Conservation (phyloP, 2,888 invertebrate species). For the Caradrina clavipalpis region DNA sequence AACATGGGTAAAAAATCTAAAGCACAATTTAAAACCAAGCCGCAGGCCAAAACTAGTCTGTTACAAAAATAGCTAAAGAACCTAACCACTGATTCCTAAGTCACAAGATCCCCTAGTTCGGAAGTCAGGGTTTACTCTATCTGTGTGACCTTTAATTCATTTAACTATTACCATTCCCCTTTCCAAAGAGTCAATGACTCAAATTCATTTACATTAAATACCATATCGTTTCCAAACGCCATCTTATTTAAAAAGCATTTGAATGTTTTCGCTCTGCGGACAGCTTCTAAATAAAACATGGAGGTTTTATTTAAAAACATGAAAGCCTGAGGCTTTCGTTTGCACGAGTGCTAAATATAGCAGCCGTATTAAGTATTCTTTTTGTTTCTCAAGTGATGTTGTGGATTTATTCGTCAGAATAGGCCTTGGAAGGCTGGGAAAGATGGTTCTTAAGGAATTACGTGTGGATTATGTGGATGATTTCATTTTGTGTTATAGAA, state of each 20-base stretch:
- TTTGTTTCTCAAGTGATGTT: slow-evolving; percentile 55
- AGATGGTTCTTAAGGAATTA: too few species aligned
- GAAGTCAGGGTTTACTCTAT: too few species aligned
- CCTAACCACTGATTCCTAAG: neutral
- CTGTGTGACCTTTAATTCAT: too few species aligned
- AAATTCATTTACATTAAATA: slow-evolving; percentile 33
- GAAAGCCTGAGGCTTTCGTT: slow-evolving; percentile 55
- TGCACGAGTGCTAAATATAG: slow-evolving; percentile 64
- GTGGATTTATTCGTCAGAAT: slow-evolving; percentile 33
- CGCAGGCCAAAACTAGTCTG: too few species aligned
- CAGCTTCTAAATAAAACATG: slow-evolving; percentile 62
- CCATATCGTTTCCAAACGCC: slow-evolving; percentile 18
- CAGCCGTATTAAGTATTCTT: slow-evolving; percentile 63
- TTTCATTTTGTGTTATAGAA: too few species aligned
- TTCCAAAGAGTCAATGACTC: slow-evolving; percentile 15
- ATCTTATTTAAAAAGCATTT: slow-evolving; percentile 46
- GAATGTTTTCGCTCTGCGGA: slow-evolving; percentile 49
- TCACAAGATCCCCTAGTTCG: too few species aligned
- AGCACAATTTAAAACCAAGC: too few species aligned
- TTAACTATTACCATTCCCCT: slow-evolving; percentile 1
- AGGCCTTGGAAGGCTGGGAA: slow-evolving; percentile 1
- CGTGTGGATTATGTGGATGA: too few species aligned
- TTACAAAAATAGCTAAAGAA: slow-evolving; percentile 1
- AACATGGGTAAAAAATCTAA: too few species aligned
- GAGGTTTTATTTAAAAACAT: slow-evolving; percentile 52